These are phyloP conservation scores for Microchirus variegatus DNA, from an alignment of 2,797 vertebrate genomes.

Conservation along the genomic window DNA sequence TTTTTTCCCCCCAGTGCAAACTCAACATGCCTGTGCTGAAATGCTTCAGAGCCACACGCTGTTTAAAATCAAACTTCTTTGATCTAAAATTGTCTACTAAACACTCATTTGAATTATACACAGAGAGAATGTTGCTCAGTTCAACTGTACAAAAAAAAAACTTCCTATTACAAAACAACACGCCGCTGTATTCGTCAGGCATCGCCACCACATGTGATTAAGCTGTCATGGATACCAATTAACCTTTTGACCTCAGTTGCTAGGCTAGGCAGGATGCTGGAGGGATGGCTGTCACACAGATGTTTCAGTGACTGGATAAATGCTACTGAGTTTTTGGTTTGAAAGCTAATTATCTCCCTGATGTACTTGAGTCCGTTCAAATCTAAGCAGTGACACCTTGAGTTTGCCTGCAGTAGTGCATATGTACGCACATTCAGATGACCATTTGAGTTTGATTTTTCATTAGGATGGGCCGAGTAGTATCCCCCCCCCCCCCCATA, in stretches of 20 bases:
- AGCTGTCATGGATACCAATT: conserved; percentile 22
- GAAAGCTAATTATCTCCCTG: conserved; percentile 69
- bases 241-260: conserved; percentile 24
- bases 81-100: conserved; percentile 23
- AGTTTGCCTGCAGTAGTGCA: conserved; percentile 35
- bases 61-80: conserved; percentile 10
- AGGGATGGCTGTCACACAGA: conserved; percentile 27
- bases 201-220: conserved; percentile 4
- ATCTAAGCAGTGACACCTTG: conserved; percentile 58
- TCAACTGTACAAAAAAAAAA: conserved; percentile 3
- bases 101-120: background rate
- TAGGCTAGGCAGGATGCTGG: background rate
- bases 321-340: conserved; percentile 35
- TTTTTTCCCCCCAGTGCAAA: conserved; percentile 37
- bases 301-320: conserved; percentile 38
- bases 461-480: conserved; percentile 46
- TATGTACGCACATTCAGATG: conserved; percentile 40
- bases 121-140: conserved; percentile 1
- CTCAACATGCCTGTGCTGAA: conserved; percentile 27
- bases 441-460: conserved; percentile 29
- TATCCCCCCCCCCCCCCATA: conserved; percentile 40
- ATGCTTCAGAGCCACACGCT: conserved; percentile 18
- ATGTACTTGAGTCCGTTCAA: conserved; percentile 49
- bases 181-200: conserved; percentile 12
- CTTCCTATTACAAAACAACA: conserved; percentile 16